Evolutionary conservation across 2,113 vertebrate species (phyloP).

Genomic region (Delphinus delphis): DNA sequence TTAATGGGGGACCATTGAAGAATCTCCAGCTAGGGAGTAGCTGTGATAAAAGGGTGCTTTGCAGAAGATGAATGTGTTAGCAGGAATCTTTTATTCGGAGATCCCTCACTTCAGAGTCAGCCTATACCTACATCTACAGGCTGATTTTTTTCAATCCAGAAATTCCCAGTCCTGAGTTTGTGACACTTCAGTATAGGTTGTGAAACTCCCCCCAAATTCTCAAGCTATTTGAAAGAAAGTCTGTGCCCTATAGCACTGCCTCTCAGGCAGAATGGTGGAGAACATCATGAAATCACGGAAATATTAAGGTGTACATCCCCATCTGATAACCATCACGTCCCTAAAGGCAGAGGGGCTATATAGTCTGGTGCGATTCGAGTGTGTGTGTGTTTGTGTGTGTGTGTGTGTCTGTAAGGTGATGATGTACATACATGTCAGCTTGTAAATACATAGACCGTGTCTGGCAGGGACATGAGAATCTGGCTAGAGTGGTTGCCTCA

Average conservation of each 20-base stretch:
- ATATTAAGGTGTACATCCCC: background rate
- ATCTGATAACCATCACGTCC: background rate
- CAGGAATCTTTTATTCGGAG: background rate
- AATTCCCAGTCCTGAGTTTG: conserved; percentile 50
- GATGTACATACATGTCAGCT: background rate
- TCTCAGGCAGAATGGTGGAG: background rate
- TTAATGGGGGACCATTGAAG: background rate
- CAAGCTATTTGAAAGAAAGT: conserved; percentile 53
- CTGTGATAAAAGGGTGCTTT: background rate
- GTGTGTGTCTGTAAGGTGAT: background rate
- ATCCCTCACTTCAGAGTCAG: conserved; percentile 33
- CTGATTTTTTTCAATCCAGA: conserved; percentile 41
- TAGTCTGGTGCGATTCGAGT: background rate
- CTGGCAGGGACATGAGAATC: background rate
- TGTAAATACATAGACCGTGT: background rate
- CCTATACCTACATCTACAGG: conserved; percentile 16
- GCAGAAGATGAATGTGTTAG: background rate
- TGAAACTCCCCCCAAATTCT: conserved; percentile 53
- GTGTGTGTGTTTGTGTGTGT: background rate
- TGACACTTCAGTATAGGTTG: conserved; percentile 38
- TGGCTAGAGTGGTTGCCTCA: background rate
- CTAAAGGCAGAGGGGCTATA: background rate
- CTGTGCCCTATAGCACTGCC: background rate
- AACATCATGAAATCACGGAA: background rate
- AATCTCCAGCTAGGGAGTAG: background rate